Percentiles rank a stretch among this genome's conserved stretches.
phyloP scores from a whole-genome alignment of 2,113 vertebrate genomes.

The Paradisaea rubra region DNA sequence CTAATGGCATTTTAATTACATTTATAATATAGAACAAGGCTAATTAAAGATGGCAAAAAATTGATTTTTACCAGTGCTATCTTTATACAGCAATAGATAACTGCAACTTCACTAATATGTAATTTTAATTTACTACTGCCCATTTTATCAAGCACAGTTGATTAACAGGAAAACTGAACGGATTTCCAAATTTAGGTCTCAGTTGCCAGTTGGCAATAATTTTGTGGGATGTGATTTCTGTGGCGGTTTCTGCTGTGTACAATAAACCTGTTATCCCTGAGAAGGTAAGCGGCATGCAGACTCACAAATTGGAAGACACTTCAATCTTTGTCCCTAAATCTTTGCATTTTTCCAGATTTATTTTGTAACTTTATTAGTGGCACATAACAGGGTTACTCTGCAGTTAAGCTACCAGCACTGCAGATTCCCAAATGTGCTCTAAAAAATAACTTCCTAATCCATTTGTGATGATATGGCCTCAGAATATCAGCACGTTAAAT shows the following conservation, averaged over 20 bases:
- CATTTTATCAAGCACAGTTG: not conserved
- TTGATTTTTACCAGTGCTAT: not conserved
- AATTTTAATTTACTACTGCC: not conserved
- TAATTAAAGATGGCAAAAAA: not conserved
- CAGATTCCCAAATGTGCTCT: not conserved
- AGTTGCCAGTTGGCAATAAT: not conserved
- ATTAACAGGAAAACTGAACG: not conserved
- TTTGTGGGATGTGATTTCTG: not conserved
- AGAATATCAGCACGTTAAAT: not conserved
- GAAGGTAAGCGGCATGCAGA: not conserved
- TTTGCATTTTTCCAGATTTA: not conserved
- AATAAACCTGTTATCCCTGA: not conserved
- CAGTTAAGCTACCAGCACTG: not conserved
- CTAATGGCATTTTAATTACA: not conserved
- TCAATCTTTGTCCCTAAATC: not conserved
- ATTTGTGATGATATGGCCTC: not conserved
- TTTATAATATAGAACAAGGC: not conserved
- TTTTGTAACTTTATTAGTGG: not conserved
- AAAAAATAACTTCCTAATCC: not conserved
- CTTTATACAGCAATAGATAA: not conserved
- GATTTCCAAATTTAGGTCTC: not conserved
- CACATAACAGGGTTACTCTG: not conserved
- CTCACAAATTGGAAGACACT: not conserved
- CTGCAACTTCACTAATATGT: not conserved
- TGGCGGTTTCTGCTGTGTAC: not conserved